Evolutionary conservation across 2,113 vertebrate genomes (phyloP).

Genomic region (Pterocles orientalis): DNA sequence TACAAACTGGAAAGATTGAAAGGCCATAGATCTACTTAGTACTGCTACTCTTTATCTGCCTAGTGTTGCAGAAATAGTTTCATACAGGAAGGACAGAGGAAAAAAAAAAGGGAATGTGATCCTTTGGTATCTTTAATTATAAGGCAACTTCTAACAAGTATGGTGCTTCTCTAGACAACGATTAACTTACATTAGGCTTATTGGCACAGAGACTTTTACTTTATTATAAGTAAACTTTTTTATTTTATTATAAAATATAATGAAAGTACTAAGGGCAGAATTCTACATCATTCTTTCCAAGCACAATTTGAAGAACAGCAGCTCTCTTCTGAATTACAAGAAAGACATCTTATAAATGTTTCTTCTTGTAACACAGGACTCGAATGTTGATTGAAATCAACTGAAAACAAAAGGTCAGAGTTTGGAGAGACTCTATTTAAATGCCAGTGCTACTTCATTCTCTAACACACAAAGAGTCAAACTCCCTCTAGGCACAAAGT

Average conservation of each 20-base stretch:
- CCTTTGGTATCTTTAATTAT: background rate
- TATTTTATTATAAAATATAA: background rate
- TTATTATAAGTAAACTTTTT: background rate
- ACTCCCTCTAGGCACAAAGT: slow-evolving; percentile 33
- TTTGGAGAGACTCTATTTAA: slow-evolving; percentile 65
- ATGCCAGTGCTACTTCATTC: slow-evolving; percentile 52
- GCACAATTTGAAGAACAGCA: background rate
- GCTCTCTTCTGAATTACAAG: slow-evolving; percentile 4
- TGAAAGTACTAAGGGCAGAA: background rate
- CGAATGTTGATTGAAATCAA: slow-evolving; percentile 62
- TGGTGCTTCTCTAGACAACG: background rate
- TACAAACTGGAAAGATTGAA: background rate
- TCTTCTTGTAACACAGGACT: slow-evolving; percentile 45
- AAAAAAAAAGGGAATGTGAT: background rate
- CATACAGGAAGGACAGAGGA: background rate
- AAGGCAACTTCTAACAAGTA: background rate
- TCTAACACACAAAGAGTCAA: slow-evolving; percentile 36
- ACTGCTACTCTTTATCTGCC: background rate
- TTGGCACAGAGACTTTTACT: background rate
- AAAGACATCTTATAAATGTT: slow-evolving; percentile 38
- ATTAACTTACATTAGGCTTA: background rate
- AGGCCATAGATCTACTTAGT: background rate
- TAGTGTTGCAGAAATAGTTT: background rate
- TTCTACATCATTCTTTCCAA: background rate
- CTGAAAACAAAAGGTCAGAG: slow-evolving; percentile 52